A percentile compares a stretch with the other conserved stretches of the same genome.
Conservation (phyloP, 2,113 vertebrate genomes). For the Clarias macrocephalus region DNA sequence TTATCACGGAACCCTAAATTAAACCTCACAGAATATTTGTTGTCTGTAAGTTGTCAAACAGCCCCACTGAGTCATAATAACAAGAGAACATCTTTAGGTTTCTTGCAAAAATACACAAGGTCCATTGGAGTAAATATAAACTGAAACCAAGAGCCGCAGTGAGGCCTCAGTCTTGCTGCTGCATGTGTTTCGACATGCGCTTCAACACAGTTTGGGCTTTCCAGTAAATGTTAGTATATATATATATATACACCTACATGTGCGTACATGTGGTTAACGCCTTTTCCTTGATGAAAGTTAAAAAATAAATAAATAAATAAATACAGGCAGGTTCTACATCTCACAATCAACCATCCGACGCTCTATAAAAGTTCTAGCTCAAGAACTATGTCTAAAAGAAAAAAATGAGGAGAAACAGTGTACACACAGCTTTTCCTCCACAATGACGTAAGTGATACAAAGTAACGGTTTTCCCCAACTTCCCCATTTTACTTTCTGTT, state of each 20-base stretch:
- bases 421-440: neutral
- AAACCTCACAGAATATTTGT: neutral
- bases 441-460: neutral
- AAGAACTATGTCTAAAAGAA: neutral
- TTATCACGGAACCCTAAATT: neutral
- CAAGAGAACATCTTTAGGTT: neutral
- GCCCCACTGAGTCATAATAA: neutral
- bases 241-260: neutral
- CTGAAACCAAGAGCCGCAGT: neutral
- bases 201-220: neutral
- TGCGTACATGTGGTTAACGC: neutral
- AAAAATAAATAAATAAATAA: neutral
- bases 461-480: constrained; percentile 11
- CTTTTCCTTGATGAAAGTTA: neutral
- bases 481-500: neutral
- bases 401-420: neutral
- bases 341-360: neutral
- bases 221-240: neutral
- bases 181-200: neutral
- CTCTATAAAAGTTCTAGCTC: neutral
- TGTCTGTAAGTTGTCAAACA: constrained; percentile 11
- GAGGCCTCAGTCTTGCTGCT: neutral
- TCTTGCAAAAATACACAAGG: neutral
- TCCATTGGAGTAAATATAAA: neutral
- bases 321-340: too few relatives aligned